Conservation (phyloP, 2,113 vertebrate genomes). For the Chamaetylas fuelleborni region DNA sequence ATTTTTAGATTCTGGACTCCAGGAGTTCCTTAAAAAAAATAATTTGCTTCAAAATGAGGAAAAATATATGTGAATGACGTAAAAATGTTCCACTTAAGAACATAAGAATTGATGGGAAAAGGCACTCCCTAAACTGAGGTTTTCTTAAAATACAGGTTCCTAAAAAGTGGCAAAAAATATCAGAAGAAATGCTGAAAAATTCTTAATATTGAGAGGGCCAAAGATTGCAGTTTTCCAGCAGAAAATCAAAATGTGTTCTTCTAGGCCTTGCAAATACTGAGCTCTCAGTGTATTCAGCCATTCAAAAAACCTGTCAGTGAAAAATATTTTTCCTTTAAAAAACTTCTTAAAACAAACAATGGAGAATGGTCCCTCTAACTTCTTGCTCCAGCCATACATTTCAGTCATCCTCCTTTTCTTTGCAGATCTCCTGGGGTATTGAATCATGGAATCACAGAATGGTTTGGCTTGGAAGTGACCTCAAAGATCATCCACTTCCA, state of each 20-base stretch:
- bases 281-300: background rate
- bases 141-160: background rate
- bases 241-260: background rate
- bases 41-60: background rate
- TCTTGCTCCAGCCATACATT: background rate
- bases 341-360: background rate
- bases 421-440: background rate
- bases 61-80: background rate
- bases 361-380: background rate
- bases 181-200: background rate
- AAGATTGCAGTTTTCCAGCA: background rate
- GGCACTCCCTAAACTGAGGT: background rate
- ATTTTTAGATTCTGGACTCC: background rate
- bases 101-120: background rate
- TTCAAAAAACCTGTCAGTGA: background rate
- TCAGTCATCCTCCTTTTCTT: background rate
- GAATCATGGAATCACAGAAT: background rate
- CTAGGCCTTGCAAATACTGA: background rate
- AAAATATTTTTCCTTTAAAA: background rate
- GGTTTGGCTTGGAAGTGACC: background rate
- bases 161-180: constrained; percentile 1
- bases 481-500: background rate
- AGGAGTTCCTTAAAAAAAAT: background rate
- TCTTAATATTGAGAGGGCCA: background rate
- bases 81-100: background rate